phyloP scores from a whole-genome alignment of 1,140 invertebrate species.

The Dendroctonus ponderosae region DNA sequence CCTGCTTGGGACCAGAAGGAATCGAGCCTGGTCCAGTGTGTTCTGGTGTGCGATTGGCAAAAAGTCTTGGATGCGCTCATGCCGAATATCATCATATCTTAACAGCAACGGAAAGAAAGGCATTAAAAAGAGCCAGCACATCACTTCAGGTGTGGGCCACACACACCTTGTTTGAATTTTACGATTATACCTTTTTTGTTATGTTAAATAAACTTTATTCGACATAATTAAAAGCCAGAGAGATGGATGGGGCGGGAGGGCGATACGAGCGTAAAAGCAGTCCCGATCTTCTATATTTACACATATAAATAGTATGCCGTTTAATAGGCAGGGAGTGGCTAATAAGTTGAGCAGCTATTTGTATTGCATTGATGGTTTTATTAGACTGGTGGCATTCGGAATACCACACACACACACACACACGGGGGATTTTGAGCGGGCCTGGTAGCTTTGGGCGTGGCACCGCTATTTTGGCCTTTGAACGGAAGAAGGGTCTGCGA shows the following conservation, averaged over 20 bases:
- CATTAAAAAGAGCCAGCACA: constrained; percentile 20
- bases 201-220: constrained; percentile 33
- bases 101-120: constrained; percentile 16
- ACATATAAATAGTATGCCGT: background rate
- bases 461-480: background rate
- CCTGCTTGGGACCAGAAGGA: too few relatives aligned
- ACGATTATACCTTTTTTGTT: constrained; percentile 35
- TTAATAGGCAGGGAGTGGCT: constrained; percentile 19
- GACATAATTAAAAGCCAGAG: constrained; percentile 25
- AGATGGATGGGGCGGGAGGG: constrained; percentile 1
- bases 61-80: constrained; percentile 2
- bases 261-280: constrained; percentile 11
- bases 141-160: constrained; percentile 28
- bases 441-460: background rate
- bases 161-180: constrained; percentile 32
- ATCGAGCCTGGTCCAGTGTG: too few relatives aligned
- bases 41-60: too few relatives aligned
- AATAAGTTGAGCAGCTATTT: constrained; percentile 10
- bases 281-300: background rate
- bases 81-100: constrained; percentile 14
- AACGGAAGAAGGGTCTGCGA: background rate
- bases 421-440: background rate
- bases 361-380: constrained; percentile 3
- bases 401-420: background rate
- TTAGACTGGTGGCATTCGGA: background rate